These are phyloP conservation scores for Aphaenogaster floridana DNA, from an alignment of 1,140 invertebrate species.

Conservation along the genomic window DNA sequence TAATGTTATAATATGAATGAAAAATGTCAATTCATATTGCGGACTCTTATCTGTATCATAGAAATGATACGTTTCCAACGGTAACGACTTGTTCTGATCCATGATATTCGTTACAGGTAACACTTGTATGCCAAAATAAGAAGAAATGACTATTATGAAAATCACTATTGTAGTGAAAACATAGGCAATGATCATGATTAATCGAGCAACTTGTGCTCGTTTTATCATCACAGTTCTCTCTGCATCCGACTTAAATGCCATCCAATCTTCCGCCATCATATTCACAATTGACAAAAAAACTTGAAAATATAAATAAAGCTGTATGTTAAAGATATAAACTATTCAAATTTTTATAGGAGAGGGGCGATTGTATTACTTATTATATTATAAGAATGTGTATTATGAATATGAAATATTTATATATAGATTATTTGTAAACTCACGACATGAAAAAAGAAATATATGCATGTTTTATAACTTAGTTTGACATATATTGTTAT, in stretches of 20 bases:
- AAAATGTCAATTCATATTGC: slow-evolving; percentile 14
- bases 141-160: neutral
- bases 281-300: neutral
- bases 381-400: no score
- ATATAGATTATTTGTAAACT: no score
- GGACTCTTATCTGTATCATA: slow-evolving; percentile 6
- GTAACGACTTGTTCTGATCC: neutral
- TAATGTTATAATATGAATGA: neutral
- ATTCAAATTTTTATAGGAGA: no score
- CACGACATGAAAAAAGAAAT: no score
- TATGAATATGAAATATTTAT: no score
- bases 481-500: neutral
- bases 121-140: slow-evolving; percentile 2
- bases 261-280: slow-evolving; percentile 51
- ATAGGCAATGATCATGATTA: neutral
- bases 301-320: slow-evolving; percentile 3
- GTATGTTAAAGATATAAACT: neutral
- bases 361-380: no score
- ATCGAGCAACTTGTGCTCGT: neutral
- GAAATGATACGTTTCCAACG: neutral
- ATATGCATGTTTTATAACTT: no score
- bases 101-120: neutral
- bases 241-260: neutral
- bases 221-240: slow-evolving; percentile 29
- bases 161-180: neutral